Evolutionary conservation across 1,140 invertebrate genomes (phyloP).

Genomic region (Alviniconcha marisindica): DNA sequence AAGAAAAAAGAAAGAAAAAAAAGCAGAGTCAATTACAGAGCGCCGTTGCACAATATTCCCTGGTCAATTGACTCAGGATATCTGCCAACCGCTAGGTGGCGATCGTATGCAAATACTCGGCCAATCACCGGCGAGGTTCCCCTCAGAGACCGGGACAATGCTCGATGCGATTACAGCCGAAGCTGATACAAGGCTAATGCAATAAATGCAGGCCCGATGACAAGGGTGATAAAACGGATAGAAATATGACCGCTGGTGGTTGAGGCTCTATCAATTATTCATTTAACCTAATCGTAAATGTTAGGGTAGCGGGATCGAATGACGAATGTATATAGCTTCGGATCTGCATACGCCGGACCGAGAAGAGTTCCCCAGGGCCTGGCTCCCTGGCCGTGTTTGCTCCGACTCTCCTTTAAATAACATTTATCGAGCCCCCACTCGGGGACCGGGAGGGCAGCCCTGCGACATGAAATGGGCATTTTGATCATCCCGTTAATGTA

Average conservation of each 20-base stretch:
- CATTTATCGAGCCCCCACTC: slow-evolving; percentile 15
- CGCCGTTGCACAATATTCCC: slow-evolving; percentile 22
- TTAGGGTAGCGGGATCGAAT: not conserved
- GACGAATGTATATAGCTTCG: slow-evolving; percentile 22
- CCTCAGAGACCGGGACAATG: slow-evolving; percentile 1
- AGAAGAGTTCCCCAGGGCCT: not conserved
- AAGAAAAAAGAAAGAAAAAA: not conserved
- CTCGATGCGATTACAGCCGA: slow-evolving; percentile 29
- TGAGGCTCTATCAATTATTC: slow-evolving; percentile 36
- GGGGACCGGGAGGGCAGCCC: not conserved
- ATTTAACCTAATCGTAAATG: slow-evolving; percentile 31
- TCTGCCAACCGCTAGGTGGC: slow-evolving; percentile 21
- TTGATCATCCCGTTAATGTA: slow-evolving; percentile 18
- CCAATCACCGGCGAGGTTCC: slow-evolving; percentile 20
- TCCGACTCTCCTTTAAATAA: slow-evolving; percentile 27
- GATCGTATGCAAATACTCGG: slow-evolving; percentile 38
- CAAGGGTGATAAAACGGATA: slow-evolving; percentile 30
- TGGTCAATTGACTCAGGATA: not conserved
- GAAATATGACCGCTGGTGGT: slow-evolving; percentile 32
- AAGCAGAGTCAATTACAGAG: slow-evolving; percentile 3
- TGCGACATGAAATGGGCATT: slow-evolving; percentile 39
- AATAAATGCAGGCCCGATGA: slow-evolving; percentile 24
- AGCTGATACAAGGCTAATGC: slow-evolving; percentile 35
- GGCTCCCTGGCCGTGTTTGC: not conserved
- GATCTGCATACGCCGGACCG: slow-evolving; percentile 18